Evolutionary conservation across 1,140 invertebrate species (phyloP).

Genomic region (Aphidius ervi): DNA sequence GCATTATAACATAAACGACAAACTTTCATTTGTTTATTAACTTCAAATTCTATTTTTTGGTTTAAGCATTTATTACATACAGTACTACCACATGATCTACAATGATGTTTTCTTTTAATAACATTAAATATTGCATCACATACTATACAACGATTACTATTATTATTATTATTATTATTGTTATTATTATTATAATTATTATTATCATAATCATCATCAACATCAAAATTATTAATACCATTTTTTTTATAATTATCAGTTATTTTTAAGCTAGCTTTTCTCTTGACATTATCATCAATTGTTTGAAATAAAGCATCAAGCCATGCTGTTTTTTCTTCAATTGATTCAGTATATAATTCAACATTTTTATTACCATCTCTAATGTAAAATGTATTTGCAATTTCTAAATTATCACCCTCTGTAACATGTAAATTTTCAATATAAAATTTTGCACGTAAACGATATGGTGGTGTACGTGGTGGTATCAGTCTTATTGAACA

Average conservation of each 20-base stretch:
- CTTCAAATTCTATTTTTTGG: slow-evolving; percentile 64
- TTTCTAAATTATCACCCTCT: slow-evolving; percentile 62
- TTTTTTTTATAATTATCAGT: slow-evolving; percentile 51
- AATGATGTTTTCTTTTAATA: slow-evolving; percentile 71
- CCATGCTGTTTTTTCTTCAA: slow-evolving; percentile 65
- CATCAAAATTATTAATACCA: slow-evolving; percentile 65
- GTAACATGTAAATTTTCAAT: slow-evolving; percentile 60
- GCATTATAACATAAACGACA: slow-evolving; percentile 48
- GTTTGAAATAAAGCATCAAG: slow-evolving; percentile 60
- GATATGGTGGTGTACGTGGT: slow-evolving; percentile 48
- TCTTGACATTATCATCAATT: slow-evolving; percentile 59
- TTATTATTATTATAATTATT: slow-evolving; percentile 40
- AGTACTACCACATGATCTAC: slow-evolving; percentile 72
- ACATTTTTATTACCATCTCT: slow-evolving; percentile 55
- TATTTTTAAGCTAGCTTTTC: slow-evolving; percentile 54
- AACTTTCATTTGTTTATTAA: slow-evolving; percentile 56
- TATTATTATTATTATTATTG: slow-evolving; percentile 65
- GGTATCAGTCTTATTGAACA: slow-evolving; percentile 57
- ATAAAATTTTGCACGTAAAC: slow-evolving; percentile 54
- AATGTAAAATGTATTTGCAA: slow-evolving; percentile 65
- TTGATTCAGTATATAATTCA: slow-evolving; percentile 45
- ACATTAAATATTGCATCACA: slow-evolving; percentile 70
- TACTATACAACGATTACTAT: slow-evolving; percentile 71
- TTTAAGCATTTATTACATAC: slow-evolving; percentile 69
- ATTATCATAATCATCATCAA: slow-evolving; percentile 28